Evolutionary conservation across 2,888 invertebrate species (phyloP), one percentile per base, ranked within the genome.

Genomic region (Cephus pygmeus): DNA sequence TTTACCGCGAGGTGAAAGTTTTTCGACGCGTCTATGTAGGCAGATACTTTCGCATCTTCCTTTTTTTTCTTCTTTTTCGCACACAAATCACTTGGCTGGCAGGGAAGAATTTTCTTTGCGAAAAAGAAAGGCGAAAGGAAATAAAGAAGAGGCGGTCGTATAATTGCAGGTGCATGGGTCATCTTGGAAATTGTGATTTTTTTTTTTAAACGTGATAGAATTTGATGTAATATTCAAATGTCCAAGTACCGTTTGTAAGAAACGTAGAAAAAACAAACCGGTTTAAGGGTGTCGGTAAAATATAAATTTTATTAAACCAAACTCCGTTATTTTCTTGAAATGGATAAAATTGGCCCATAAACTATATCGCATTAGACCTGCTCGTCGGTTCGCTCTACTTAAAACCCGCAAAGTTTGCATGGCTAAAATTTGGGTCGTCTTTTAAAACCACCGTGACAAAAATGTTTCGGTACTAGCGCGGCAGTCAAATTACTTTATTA

Each of bases 401-500:
- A 71, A 71, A 56, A 56, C 40, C 40, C 40, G 40, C 40, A 56
- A 56, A 56, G 40, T 56, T 23, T 56, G 23, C 40, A 56, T 56
- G 40, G 40, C 40, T 56, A 56, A 56, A 56, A 56, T 56, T 56
- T 56, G 40, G 40, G 36, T 78, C 80, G 81, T 81, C 81, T 81
- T 83, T 83, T 82, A 82, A 82, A 84, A 83, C 84, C 79, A 79
- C 79, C 76, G 85, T 79, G 81, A 82, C 86, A 81, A 82, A 84
- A 84, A 79, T 77, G 81, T 83, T 86, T 86, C 83, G 85, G 79
- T 82, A 83, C 82, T 11, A 33, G 31, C 71, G 33, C 40, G 40
- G 23, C 83, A 86, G 86, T 85, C 79, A 82, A 84, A 85, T 82
- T 83, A 81, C 84, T 88, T 87, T 85, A 87, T 85, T 86, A n/a